Base-by-base conservation (phyloP, 2,888 invertebrate genomes). In the Lottia scabra region DNA sequence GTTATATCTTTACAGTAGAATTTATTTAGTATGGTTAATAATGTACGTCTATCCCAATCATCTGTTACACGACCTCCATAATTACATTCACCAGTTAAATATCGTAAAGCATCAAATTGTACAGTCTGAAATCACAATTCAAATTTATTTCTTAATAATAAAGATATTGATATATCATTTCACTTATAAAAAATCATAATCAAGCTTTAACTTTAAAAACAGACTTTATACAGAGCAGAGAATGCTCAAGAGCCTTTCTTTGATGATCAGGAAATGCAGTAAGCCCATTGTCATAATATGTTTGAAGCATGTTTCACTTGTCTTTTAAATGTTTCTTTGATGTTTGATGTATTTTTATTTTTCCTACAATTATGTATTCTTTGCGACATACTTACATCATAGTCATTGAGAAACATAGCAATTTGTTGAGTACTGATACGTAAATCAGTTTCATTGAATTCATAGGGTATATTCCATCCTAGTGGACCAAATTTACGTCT, bases 391-490 rank as follows among this genome's bases (percentile, higher is more conserved):
- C 86, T 81, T 79, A 89, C 91, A 70, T 90, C 88, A 80, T 91
- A 91, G 71, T 91, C 87, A 74, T 89, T 89, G 26, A 91, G 84
- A 81, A 91, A 91, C 88, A 90, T 91, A 71, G 86, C 84, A 45
- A 91, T 82, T 83, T 91, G 91, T 73, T 87, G 85, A 3, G 90
- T 89, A 71, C 90, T 90, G 72, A 91, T 91, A 63, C 90, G 83
- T 15, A 91, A 82, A 83, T 91, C 91, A 15, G 91, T 91, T 77
- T 91, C 91, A 72, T 91, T 91, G 81, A 91, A 91, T 81, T 91
- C 91, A 78, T 91, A 91, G 0, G 91, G 89, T 67, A 90, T 90
- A 81, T 91, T 91, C 90, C 91, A 91, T 30, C 91, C 91, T n/a
- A 91, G 83, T 6, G 91, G 89, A 13, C 91, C 91, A 82, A 91